phyloP scores from a whole-genome alignment of 2,888 invertebrate genomes.

The Lasioglossum marginatum region DNA sequence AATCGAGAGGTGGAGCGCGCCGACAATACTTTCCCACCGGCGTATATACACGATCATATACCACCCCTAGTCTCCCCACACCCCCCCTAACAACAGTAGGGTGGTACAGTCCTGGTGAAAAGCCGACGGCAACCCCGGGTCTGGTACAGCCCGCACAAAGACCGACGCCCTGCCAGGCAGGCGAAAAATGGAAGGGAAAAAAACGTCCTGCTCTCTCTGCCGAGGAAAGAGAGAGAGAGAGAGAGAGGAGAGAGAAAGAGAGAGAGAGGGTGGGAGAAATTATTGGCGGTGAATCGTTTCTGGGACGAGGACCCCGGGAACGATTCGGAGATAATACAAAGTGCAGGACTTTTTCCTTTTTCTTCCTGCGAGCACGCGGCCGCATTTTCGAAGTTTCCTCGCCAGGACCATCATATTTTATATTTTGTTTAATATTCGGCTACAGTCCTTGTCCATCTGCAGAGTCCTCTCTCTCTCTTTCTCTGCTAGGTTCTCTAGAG shows the following conservation, averaged over 20 bases:
- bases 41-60: slow-evolving; percentile 85
- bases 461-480: neutral
- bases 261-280: slow-evolving; percentile 48
- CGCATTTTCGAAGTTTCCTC: neutral
- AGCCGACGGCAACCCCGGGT: slow-evolving; percentile 74
- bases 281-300: slow-evolving; percentile 65
- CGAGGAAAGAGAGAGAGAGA: neutral
- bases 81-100: slow-evolving; percentile 84
- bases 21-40: slow-evolving; percentile 83
- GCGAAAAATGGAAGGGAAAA: slow-evolving; percentile 65
- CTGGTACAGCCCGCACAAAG: slow-evolving; percentile 75
- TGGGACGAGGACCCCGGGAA: slow-evolving; percentile 57
- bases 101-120: slow-evolving; percentile 83
- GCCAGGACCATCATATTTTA: neutral
- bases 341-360: slow-evolving; percentile 23
- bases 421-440: neutral
- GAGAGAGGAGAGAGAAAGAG: slow-evolving; percentile 4
- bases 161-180: slow-evolving; percentile 58
- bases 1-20: slow-evolving; percentile 83
- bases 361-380: slow-evolving; percentile 4
- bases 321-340: slow-evolving; percentile 59
- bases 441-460: neutral
- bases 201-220: slow-evolving; percentile 17
- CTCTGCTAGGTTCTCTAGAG: neutral
- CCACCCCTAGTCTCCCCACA: slow-evolving; percentile 84